A percentile compares a stretch with the other conserved stretches of the same genome.
These are phyloP conservation scores for Catotricha subobsoleta DNA, from an alignment of 2,888 invertebrate genomes.

Conservation along the genomic window DNA sequence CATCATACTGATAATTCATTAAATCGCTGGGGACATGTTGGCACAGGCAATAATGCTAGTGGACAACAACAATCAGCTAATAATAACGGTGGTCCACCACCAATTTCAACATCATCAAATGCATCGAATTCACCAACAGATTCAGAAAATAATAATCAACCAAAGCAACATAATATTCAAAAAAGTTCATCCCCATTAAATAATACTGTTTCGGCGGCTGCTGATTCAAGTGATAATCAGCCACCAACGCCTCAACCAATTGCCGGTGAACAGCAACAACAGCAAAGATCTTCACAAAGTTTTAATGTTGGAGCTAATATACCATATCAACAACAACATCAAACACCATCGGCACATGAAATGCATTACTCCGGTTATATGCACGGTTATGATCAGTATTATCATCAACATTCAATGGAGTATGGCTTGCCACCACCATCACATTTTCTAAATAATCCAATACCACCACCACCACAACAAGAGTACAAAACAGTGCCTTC, in stretches of 20 bases:
- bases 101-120: conserved; percentile 7
- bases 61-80: conserved; percentile 43
- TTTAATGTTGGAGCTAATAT: conserved; percentile 46
- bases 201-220: conserved; percentile 46
- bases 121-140: conserved; percentile 12
- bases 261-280: conserved; percentile 36
- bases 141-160: conserved; percentile 37
- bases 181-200: conserved; percentile 12
- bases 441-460: conserved; percentile 9
- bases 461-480: conserved; percentile 11
- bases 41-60: conserved; percentile 1
- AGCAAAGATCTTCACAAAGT: too few relatives aligned
- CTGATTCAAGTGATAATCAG: conserved; percentile 52
- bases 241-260: conserved; percentile 28
- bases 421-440: conserved; percentile 13
- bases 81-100: conserved; percentile 30
- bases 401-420: conserved; percentile 18
- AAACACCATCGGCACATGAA: conserved; percentile 11
- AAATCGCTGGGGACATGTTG: conserved; percentile 28
- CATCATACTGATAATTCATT: conserved; percentile 32
- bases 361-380: conserved; percentile 21
- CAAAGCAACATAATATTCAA: conserved; percentile 13
- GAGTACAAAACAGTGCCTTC: conserved; percentile 17
- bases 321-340: conserved; percentile 36
- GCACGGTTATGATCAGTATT: conserved; percentile 27